Percentiles rank a stretch among this genome's conserved stretches.
Evolutionary conservation across 2,888 invertebrate genomes (phyloP).

Genomic region (Thumatha senex): DNA sequence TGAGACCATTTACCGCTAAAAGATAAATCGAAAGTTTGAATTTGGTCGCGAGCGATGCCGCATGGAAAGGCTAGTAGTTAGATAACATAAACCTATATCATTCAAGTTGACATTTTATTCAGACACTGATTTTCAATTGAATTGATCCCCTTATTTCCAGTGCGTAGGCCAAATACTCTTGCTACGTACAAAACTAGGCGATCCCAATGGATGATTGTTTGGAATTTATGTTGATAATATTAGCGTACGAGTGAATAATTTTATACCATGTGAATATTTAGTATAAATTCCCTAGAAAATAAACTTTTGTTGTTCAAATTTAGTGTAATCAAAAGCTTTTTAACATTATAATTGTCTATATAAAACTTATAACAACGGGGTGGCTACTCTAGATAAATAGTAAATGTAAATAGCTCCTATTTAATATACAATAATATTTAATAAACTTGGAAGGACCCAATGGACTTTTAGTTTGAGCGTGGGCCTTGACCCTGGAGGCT

Average conservation of each 20-base stretch:
- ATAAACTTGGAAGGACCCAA: too few relatives aligned
- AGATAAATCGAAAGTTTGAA: too few relatives aligned
- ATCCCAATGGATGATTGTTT: slow-evolving; percentile 22
- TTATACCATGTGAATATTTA: slow-evolving; percentile 26
- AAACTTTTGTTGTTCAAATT: slow-evolving; percentile 20
- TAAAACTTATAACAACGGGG: too few relatives aligned
- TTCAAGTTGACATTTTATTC: background rate
- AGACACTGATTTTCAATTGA: background rate
- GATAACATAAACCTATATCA: background rate
- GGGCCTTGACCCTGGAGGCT: too few relatives aligned
- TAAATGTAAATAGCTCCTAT: too few relatives aligned
- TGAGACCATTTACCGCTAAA: too few relatives aligned
- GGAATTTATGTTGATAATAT: slow-evolving; percentile 38
- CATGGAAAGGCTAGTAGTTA: too few relatives aligned
- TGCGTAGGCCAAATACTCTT: slow-evolving; percentile 17
- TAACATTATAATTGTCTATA: too few relatives aligned
- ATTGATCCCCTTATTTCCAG: slow-evolving; percentile 24
- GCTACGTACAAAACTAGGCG: slow-evolving; percentile 28
- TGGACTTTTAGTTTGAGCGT: too few relatives aligned
- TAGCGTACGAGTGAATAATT: slow-evolving; percentile 36
- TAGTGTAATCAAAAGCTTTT: slow-evolving; percentile 12
- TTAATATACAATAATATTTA: too few relatives aligned
- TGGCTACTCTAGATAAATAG: too few relatives aligned
- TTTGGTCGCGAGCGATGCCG: too few relatives aligned
- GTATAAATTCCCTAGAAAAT: slow-evolving; percentile 20